Evolutionary conservation across 2,888 invertebrate species (phyloP), one percentile per base, ranked within the genome.

Genomic region (Dorcus parallelipipedus): DNA sequence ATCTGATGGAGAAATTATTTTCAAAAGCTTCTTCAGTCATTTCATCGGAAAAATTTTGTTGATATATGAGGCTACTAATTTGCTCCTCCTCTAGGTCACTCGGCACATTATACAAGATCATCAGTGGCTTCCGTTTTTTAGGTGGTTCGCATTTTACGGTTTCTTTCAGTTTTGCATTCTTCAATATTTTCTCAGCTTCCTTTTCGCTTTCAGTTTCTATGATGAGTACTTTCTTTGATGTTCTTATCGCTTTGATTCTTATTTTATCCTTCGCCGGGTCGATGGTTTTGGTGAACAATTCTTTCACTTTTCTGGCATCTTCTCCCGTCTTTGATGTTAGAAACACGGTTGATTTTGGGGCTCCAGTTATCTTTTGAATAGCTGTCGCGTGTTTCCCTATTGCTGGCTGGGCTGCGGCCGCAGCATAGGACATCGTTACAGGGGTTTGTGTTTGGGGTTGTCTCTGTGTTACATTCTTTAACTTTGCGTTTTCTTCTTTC

Each of bases 41-140:
- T 6, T 8, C 38, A 2, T 45, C 54, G 0, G 14, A 9, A 5
- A 59, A 38, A 17, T 61, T 61, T 49, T 59, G 54, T 10, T 42
- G 49, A 42, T 60, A 54, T 1, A 56, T 43, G 6, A 9, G 40
- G 43, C 14, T 7, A 9, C 8, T 42, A 3, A 54, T 40, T 17
- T 10, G 40, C 17, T 4, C 1, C 6, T 57, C 51, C n/a, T 9
- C n/a, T 41, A 39, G 7, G 1, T 54, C 33, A 4, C 41, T 7
- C 3, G 20, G 26, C 7, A 50, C 23, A 26, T 58, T 51, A 41
- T 54, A 54, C 2, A 58, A 9, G 7, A 58, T 54, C 1, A 58
- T 3, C 3, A 54, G 4, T 1, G 54, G 58, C 9, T 52, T 54
- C 7, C 54, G 39, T 26, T 49, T 58, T n/a, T 38, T 49, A 0